Percentiles rank a stretch among this genome's conserved stretches.
phyloP scores from a whole-genome alignment of 2,113 vertebrate genomes.

The Oncorhynchus tshawytscha region DNA sequence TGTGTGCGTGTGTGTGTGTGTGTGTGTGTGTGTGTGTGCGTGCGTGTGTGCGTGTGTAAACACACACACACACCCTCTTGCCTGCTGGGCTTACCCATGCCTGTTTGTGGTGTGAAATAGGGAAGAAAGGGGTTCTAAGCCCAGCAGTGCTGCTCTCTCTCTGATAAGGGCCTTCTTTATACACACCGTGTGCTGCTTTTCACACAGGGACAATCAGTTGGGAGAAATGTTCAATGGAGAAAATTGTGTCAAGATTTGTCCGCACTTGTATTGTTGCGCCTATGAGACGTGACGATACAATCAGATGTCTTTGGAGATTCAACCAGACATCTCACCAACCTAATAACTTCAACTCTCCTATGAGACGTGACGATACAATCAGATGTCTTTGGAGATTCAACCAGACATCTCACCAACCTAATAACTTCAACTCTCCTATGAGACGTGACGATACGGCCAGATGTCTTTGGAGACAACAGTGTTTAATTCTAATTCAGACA shows the following conservation, averaged over 20 bases:
- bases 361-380: slow-evolving; percentile 47
- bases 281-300: slow-evolving; percentile 50
- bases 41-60: background rate
- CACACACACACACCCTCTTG: slow-evolving; percentile 10
- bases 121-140: background rate
- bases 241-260: slow-evolving; percentile 5
- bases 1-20: background rate
- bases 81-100: slow-evolving; percentile 43
- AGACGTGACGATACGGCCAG: slow-evolving; percentile 50
- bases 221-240: slow-evolving; percentile 8
- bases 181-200: background rate
- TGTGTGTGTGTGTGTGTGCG: slow-evolving; percentile 12
- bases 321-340: too few relatives aligned
- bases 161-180: slow-evolving; percentile 10
- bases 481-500: too few relatives aligned
- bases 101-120: slow-evolving; percentile 35
- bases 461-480: background rate
- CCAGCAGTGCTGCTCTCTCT: slow-evolving; percentile 3
- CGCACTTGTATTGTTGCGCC: slow-evolving; percentile 41
- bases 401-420: slow-evolving; percentile 37
- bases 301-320: slow-evolving; percentile 51
- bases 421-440: slow-evolving; percentile 35
- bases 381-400: slow-evolving; percentile 27
- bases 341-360: too few relatives aligned
- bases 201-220: background rate